phyloP scores from a whole-genome alignment of 2,113 vertebrate genomes.

The Rynchops niger region DNA sequence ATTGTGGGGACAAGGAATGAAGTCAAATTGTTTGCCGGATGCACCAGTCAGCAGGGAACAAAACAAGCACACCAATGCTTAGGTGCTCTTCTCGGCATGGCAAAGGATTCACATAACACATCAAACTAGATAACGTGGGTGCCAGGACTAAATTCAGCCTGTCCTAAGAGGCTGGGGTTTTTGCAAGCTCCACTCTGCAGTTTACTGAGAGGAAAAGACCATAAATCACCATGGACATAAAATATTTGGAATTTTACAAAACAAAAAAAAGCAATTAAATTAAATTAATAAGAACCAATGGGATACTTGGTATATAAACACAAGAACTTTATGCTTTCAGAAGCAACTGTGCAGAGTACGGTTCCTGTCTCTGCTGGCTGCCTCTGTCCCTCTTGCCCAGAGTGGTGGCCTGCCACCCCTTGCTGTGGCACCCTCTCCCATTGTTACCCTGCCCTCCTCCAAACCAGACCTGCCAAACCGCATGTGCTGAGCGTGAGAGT shows the following conservation, averaged over 20 bases:
- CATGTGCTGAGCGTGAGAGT: fast-evolving
- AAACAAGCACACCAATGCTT: neutral
- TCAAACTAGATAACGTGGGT: neutral
- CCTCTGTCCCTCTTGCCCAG: neutral
- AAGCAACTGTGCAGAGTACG: neutral
- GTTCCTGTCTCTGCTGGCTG: neutral
- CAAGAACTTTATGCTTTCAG: neutral
- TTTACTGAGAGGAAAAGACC: neutral
- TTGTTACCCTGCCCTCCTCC: neutral
- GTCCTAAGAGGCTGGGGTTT: neutral
- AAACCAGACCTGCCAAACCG: neutral
- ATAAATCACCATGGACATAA: neutral
- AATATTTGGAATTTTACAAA: neutral
- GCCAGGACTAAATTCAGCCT: neutral
- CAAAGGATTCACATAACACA: neutral
- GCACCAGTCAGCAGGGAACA: slow-evolving; percentile 2
- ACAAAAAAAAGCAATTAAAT: neutral
- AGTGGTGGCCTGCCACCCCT: too few species aligned
- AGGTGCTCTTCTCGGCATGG: neutral
- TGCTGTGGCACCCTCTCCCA: neutral
- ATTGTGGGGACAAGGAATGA: slow-evolving; percentile 34
- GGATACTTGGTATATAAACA: neutral
- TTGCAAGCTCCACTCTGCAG: neutral
- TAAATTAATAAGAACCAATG: neutral
- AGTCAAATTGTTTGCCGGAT: neutral